Conservation (phyloP, 2,888 invertebrate genomes). For the Salticus scenicus region DNA sequence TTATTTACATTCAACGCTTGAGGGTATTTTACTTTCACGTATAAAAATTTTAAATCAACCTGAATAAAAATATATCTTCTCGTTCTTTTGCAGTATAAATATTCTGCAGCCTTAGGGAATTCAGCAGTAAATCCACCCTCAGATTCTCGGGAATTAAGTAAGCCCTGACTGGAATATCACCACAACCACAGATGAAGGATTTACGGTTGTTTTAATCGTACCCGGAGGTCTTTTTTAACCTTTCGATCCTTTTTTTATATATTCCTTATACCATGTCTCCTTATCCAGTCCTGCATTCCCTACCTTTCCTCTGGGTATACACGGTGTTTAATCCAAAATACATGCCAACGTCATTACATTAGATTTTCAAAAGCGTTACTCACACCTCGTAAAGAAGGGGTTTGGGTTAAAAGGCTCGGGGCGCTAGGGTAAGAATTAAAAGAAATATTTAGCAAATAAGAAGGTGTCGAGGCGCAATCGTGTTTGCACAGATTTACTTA, state of each 20-base stretch:
- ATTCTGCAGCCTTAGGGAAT: not conserved
- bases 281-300: not conserved
- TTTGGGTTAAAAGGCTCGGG: not conserved
- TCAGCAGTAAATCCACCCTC: not conserved
- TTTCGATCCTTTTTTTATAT: not conserved
- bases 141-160: constrained; percentile 41
- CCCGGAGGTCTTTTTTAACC: constrained; percentile 22
- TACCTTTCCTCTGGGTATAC: constrained; percentile 27
- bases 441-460: not conserved
- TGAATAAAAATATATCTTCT: too few relatives aligned
- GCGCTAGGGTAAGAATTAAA: not conserved
- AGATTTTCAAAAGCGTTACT: constrained; percentile 16
- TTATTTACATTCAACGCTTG: too few relatives aligned
- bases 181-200: constrained; percentile 35
- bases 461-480: too few relatives aligned
- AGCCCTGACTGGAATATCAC: not conserved
- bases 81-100: not conserved
- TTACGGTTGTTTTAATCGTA: constrained; percentile 39
- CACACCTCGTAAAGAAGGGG: constrained; percentile 24
- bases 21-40: too few relatives aligned
- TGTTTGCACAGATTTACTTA: constrained; percentile 9
- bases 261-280: not conserved
- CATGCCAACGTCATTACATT: constrained; percentile 31
- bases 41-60: too few relatives aligned
- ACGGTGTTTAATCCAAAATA: constrained; percentile 42